Percentiles rank a stretch among this genome's conserved stretches.
phyloP scores from a whole-genome alignment of 1,140 invertebrate genomes.

The Tetranychus cinnabarinus region DNA sequence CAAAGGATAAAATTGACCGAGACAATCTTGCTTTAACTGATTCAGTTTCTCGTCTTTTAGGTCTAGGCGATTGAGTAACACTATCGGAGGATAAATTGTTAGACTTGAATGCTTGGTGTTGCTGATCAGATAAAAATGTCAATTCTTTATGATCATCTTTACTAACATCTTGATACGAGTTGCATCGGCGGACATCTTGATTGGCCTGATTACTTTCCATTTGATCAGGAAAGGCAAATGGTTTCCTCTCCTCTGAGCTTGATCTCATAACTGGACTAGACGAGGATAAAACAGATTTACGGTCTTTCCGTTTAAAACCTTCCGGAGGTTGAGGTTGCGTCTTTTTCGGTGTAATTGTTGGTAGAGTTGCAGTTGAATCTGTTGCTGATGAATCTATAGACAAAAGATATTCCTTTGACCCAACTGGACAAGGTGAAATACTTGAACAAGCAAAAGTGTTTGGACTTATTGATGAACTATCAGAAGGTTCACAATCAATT shows the following conservation, averaged over 20 bases:
- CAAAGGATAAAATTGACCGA: neutral
- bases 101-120: neutral
- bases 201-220: neutral
- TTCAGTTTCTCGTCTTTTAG: constrained; percentile 10
- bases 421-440: too few species aligned
- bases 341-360: neutral
- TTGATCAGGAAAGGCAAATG: neutral
- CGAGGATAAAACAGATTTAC: constrained; percentile 3
- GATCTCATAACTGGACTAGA: constrained; percentile 2
- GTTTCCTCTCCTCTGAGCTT: constrained; percentile 10
- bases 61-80: constrained; percentile 9
- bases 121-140: neutral
- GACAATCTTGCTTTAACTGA: neutral
- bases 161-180: constrained; percentile 7
- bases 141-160: neutral
- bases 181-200: constrained; percentile 7
- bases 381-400: neutral
- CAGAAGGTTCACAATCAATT: neutral
- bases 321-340: neutral
- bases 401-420: too few species aligned
- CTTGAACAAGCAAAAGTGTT: neutral
- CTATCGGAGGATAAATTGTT: neutral
- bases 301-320: constrained; percentile 8
- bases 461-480: neutral
- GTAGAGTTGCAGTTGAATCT: neutral